Evolutionary conservation across 2,113 vertebrate species (phyloP), one percentile per base, ranked within the genome.

Genomic region (Myotis lucifugus): DNA sequence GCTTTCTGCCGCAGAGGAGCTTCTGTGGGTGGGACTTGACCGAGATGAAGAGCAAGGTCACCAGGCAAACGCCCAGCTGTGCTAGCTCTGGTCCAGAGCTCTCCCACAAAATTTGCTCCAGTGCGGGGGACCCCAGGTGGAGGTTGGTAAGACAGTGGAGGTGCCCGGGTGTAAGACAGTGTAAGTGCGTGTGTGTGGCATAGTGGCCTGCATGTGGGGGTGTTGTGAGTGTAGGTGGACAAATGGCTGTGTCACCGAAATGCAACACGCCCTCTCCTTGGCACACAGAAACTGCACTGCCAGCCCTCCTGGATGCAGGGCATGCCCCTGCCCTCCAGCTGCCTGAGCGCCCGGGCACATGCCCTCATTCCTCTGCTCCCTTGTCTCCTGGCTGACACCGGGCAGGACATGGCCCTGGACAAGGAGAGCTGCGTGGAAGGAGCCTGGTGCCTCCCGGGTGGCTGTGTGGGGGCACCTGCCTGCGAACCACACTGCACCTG

Each of bases 1-100:
- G 79, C 19, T 78, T 90, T 25, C 83, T 54, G 32, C 40, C 34
- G 85, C 79, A 78, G 42, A 92, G 52, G 18, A 69, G 83, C 37
- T 73, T 81, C 78, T 74, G 42, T 95, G 69, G 54, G 76, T 90
- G 70, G 13, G 40, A 88, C 66, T 46, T 52, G 73, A 90, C 19
- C 23, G 34, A n/a, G 14, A 74, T 18, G 32, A 90, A 69, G 88
- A 95, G 17, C 52, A 6, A 34, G 21, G 66, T 46, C 50, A 67
- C 21, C 1, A 15, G 2, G 10, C 52, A 27, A 13, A 29, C 13
- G 34, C 17, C 17, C 2, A 0, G 4, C 23, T 52, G 21, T 56
- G 34, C 27, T 17, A 5, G 12, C 40, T 61, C 18, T 29, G 21
- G 8, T 6, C 29, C 54, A 27, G 23, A 52, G 9, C 0, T 48